Evolutionary conservation across 2,113 vertebrate species (phyloP).

Genomic region (Pangasianodon hypophthalmus): DNA sequence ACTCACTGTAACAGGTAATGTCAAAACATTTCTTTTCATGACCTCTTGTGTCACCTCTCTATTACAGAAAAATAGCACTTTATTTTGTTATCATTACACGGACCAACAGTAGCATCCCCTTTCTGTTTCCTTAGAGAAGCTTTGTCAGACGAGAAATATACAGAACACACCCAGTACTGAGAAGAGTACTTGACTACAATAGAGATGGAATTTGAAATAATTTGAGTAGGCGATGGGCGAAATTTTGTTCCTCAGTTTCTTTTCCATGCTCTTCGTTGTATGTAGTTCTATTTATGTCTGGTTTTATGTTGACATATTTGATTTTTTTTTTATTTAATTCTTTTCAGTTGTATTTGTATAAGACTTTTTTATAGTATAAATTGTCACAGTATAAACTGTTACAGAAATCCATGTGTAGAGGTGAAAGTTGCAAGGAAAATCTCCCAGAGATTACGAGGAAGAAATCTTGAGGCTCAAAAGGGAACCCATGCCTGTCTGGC

Average conservation of each 20-base stretch:
- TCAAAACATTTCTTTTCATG: slow-evolving; percentile 1
- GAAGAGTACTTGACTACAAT: background rate
- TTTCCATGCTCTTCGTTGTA: background rate
- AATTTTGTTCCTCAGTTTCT: background rate
- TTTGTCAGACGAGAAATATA: background rate
- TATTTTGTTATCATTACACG: background rate
- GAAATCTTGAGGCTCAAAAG: background rate
- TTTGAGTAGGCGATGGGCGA: background rate
- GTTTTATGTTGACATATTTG: background rate
- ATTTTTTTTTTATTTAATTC: background rate
- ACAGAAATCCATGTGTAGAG: background rate
- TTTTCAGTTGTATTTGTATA: background rate
- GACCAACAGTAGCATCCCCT: background rate
- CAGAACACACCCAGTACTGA: background rate
- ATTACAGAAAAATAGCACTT: background rate
- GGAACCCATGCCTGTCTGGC: background rate
- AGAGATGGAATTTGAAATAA: background rate
- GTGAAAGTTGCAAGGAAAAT: background rate
- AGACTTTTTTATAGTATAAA: background rate
- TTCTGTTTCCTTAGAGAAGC: background rate
- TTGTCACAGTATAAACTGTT: background rate
- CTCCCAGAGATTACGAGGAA: background rate
- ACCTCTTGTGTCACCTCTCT: background rate
- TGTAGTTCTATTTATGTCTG: slow-evolving; percentile 16
- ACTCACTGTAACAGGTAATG: background rate